These are phyloP conservation scores for Atrina japonica DNA, from an alignment of 2,888 invertebrate species.

Conservation along the genomic window DNA sequence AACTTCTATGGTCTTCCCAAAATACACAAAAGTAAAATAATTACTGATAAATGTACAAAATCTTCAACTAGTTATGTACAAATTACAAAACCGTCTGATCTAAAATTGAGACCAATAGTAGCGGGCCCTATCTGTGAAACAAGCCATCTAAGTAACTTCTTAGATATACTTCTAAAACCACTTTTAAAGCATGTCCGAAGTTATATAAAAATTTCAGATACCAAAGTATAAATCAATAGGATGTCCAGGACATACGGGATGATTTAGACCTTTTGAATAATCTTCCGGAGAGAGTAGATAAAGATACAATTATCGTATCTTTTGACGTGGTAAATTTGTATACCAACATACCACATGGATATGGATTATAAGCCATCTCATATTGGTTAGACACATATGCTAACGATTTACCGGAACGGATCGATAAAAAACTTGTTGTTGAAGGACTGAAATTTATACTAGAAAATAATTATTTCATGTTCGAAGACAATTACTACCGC, in stretches of 20 bases:
- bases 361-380: conserved; percentile 22
- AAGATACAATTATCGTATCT: neutral
- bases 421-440: conserved; percentile 10
- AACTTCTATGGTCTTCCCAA: conserved; percentile 40
- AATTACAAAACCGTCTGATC: conserved; percentile 23
- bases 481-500: conserved; percentile 13
- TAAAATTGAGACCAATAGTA: conserved; percentile 41
- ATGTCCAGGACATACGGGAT: conserved; percentile 22
- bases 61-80: conserved; percentile 8
- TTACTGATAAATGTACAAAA: conserved; percentile 5
- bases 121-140: conserved; percentile 38
- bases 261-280: conserved; percentile 33
- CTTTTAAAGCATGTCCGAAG: conserved; percentile 29
- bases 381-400: conserved; percentile 27
- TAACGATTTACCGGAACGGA: neutral
- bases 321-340: conserved; percentile 31
- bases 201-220: neutral
- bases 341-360: conserved; percentile 11
- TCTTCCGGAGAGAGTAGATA: conserved; percentile 6
- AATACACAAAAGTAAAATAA: conserved; percentile 34
- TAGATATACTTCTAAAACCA: conserved; percentile 43
- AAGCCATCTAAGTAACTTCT: conserved; percentile 33
- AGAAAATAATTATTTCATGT: conserved; percentile 13
- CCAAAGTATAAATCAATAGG: too few species aligned
- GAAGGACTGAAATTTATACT: neutral